These are phyloP conservation scores for Sphyrna mokarran DNA, from an alignment of 2,113 vertebrate genomes.

Conservation along the genomic window DNA sequence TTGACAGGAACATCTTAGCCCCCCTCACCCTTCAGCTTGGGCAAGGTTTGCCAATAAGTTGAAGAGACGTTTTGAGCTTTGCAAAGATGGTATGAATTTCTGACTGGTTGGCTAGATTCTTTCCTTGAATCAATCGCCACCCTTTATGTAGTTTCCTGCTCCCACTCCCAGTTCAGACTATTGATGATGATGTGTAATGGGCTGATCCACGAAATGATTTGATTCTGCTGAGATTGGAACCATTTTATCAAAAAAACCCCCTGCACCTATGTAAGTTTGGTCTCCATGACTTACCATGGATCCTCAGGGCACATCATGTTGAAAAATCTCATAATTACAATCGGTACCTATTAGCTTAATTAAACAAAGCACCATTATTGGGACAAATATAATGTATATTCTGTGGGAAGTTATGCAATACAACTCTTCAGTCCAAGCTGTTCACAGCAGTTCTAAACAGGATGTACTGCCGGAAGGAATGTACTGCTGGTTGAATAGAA, in stretches of 20 bases:
- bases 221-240: neutral
- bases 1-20: neutral
- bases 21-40: neutral
- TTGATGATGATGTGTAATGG: neutral
- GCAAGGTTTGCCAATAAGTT: neutral
- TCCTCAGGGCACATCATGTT: neutral
- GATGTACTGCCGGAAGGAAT: neutral
- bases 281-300: neutral
- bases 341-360: neutral
- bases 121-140: neutral
- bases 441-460: constrained; percentile 10
- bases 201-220: neutral
- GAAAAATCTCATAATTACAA: neutral
- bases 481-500: neutral
- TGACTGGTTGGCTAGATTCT: neutral
- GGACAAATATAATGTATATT: neutral
- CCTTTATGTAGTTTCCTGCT: neutral
- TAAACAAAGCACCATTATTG: neutral
- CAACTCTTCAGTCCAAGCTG: neutral
- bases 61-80: neutral
- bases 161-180: neutral
- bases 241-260: neutral
- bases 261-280: neutral
- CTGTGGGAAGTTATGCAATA: neutral
- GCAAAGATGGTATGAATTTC: neutral